Base-by-base conservation (phyloP, 2,888 invertebrate genomes). In the Poecilus cupreus region DNA sequence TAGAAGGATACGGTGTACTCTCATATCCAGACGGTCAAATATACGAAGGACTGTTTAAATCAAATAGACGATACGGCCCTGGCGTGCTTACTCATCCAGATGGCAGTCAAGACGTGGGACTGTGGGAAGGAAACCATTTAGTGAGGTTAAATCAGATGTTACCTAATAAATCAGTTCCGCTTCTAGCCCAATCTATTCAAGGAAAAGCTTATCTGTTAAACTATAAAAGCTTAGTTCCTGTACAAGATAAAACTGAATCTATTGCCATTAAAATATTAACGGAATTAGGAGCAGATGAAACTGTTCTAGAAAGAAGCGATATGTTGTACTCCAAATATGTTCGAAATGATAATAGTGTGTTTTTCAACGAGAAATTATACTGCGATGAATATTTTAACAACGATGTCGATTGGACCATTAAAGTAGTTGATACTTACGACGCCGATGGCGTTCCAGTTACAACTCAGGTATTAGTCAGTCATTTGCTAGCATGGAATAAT, bases 51-150 rank as follows among this genome's bases (percentile, higher is more conserved):
- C 83, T 93, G 11, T 92, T 89, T 85, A 88, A 90, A 84, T 86
- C 88, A n/a, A 90, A 92, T 84, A 81, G 87, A 8, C 90, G 92
- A 18, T 92, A 90, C 88, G 93, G 93, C 39, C 92, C 93, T 0
- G 93, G 93, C 0, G 86, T 92, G 8, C 88, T 90, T 57, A 89
- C 90, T 0, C 87, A 90, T 80, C 83, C 89, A 0, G 85, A 89
- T 83, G 88, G 89, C 0, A 86, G 83, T 4, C 91, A 91, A 83
- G 90, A 92, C 84, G 91, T 92, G 0, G 93, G 93, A 0, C 84
- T 92, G 10, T 93, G 93, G 93, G 85, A 89, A 3, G 91, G 90
- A 0, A 86, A 84, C 0, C 88, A 89, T 82, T 87, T 93, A 26
- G 84, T 91, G 0, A 87, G 92, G 24, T 86, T 92, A 10, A 85